Evolutionary conservation across 2,888 invertebrate genomes (phyloP), one percentile per base, ranked within the genome.

Genomic region (Apotomis capreana): DNA sequence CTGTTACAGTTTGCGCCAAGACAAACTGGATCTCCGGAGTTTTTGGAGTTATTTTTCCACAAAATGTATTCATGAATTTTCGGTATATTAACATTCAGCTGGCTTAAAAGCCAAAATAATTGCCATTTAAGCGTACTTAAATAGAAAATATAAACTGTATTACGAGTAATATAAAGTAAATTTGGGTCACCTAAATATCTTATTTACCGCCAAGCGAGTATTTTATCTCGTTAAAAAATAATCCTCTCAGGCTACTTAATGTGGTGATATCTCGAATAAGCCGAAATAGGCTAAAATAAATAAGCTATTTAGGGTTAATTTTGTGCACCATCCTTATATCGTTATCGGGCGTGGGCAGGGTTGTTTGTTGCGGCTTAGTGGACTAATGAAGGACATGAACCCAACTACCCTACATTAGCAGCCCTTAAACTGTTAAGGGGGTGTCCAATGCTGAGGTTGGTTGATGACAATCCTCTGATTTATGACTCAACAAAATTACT

Each of bases 311-410:
- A 51, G 10, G 37, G 62, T 64, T 59, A 59, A 59, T 64, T 59
- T 58, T 64, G 64, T 58, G 52, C 63, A 12, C 36, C 49, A 59
- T 64, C 46, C 70, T 64, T 52, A 46, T 52, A 52, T 70, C 64
- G 70, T 70, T 70, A 70, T 73, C 70, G 26, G 65, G 51, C 60
- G 60, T 46, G 73, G 64, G 64, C 73, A 73, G 73, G 59, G 52
- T 60, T 57, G 69, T 69, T 62, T 69, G 62, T 69, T 46, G 61
- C 64, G 54, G 59, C 52, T 64, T 64, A 70, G 13, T n/a, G 13
- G 37, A 51, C 46, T 73, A 73, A 73, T 63, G 59, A 49, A 57
- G 61, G 61, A n/a, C 46, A 68, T 51, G 58, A 51, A 13, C 44
- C 65, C 54, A 61, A 68, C 62, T 52, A 59, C 58, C 57, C 67